Percentiles rank a stretch among this genome's conserved stretches.
Evolutionary conservation across 2,797 vertebrate genomes (phyloP).

Genomic region (Simalia tracyae): DNA sequence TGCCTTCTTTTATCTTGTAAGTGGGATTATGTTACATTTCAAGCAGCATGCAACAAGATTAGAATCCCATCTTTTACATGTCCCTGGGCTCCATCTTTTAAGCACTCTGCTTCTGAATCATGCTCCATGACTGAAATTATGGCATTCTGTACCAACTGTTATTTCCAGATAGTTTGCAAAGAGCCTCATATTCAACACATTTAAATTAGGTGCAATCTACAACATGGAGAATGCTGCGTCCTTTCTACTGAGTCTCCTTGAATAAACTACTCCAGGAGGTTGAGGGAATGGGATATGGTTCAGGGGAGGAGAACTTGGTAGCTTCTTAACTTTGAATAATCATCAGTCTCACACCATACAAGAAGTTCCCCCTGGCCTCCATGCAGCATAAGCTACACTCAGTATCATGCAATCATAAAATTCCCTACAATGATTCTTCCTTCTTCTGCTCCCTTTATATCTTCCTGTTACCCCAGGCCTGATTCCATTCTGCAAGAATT

Average conservation of each 20-base stretch:
- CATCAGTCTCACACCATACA: background rate
- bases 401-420: background rate
- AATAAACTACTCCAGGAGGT: background rate
- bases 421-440: background rate
- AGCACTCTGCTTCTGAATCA: background rate
- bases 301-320: background rate
- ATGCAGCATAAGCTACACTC: background rate
- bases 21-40: background rate
- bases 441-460: background rate
- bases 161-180: background rate
- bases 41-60: background rate
- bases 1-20: background rate
- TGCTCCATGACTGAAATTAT: background rate
- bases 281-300: background rate
- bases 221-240: background rate
- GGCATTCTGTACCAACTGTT: background rate
- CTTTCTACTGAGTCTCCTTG: background rate
- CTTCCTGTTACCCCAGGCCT: background rate
- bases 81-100: background rate
- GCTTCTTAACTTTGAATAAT: background rate
- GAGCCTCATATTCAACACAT: background rate
- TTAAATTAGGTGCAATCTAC: background rate
- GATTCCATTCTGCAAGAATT: background rate
- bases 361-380: background rate
- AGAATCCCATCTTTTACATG: background rate